Base-by-base conservation (phyloP, 1,140 invertebrate genomes). In the Conus betulinus region DNA sequence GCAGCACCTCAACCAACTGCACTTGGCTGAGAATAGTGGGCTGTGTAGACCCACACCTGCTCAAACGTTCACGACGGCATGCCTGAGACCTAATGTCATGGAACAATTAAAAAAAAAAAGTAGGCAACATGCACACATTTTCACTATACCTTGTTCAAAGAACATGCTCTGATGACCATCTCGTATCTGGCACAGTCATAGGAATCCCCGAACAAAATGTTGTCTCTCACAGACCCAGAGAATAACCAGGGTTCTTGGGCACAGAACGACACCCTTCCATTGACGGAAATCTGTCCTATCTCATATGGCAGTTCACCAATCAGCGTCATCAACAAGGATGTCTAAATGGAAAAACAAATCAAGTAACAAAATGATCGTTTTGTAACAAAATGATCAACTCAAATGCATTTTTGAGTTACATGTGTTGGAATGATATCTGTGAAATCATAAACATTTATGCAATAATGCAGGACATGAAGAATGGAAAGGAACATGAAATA, bases 191-290 rank as follows among this genome's bases (percentile, higher is more conserved):
- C 86, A 23, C 84, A 52, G 17, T 93, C 85, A 83, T 91, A 92
- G 0, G 88, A 52, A 11, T 91, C 60, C 27, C 96, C 98, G 95
- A 99, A 99, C 0, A 99, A 91, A 84, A 99, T 98, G 94, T 99
- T 99, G 92, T 98, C 97, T 60, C 97, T 89, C 27, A 96, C 92
- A 39, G 94, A 95, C 3, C 95, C 97, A 0, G 96, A 96, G 93
- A 97, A 97, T 0, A 99, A 96, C 98, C 98, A 99, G 0, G 98
- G 97, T 91, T 98, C 97, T 94, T 99, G 98, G 13, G 97, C 97
- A 23, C 97, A 97, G 94, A 98, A 99, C 0, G 97, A 97, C 11
- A 99, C 95, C 55, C 95, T 97, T 20, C 98, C 98, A 81, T 96
- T 96, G 0, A 98, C 95, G 84, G 96, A 95, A 0, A 98, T 95